Conservation (phyloP, 2,888 invertebrate genomes). For the Acanthosepion pharaonis region DNA sequence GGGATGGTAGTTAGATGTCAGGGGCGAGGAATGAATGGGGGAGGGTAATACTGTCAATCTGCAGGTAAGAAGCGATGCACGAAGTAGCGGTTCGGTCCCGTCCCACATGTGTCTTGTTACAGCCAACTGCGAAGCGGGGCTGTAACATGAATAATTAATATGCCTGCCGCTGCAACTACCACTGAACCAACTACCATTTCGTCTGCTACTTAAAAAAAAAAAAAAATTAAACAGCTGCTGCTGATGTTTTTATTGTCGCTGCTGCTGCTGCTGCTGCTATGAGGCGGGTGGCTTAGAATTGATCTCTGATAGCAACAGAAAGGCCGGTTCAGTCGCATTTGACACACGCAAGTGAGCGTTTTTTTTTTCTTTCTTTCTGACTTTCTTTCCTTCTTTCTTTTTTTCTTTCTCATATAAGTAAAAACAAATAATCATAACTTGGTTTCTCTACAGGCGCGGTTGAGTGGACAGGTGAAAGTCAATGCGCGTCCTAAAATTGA, state of each 20-base stretch:
- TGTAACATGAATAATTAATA: not conserved
- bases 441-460: too few species aligned
- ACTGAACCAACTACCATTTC: not conserved
- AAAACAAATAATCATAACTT: too few species aligned
- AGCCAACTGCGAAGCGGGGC: not conserved
- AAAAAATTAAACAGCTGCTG: not conserved
- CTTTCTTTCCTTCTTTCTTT: slow-evolving; percentile 49
- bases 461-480: too few species aligned
- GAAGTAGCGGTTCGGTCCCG: slow-evolving; percentile 5
- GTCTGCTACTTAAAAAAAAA: not conserved
- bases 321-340: not conserved
- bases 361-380: slow-evolving; percentile 50
- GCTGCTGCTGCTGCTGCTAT: not conserved
- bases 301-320: too few species aligned
- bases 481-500: too few species aligned
- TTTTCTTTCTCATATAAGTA: slow-evolving; percentile 48
- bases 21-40: too few species aligned
- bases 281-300: not conserved
- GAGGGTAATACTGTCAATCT: not conserved
- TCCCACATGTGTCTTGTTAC: not conserved
- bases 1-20: not conserved
- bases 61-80: not conserved
- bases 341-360: not conserved
- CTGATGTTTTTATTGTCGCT: not conserved
- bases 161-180: not conserved